These are phyloP conservation scores for Seira sanloemensis DNA, from an alignment of 2,888 invertebrate genomes.

Conservation along the genomic window DNA sequence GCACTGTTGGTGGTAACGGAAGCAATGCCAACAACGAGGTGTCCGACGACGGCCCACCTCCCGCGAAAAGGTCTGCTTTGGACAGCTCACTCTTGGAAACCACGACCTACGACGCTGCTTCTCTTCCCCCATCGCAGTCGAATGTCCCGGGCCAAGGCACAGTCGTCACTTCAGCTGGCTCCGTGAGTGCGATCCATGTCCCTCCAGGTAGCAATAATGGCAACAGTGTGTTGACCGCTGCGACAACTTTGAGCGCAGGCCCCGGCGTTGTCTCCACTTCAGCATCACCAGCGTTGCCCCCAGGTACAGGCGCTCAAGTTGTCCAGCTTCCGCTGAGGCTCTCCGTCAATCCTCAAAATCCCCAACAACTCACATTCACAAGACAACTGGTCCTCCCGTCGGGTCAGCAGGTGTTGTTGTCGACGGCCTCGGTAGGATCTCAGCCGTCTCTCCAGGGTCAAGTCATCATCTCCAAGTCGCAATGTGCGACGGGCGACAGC, in stretches of 20 bases:
- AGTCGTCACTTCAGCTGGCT: conserved; percentile 26
- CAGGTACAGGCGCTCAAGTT: conserved; percentile 55
- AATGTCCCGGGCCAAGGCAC: background rate
- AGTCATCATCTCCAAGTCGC: conserved; percentile 70
- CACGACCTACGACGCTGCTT: conserved; percentile 1
- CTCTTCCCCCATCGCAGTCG: conserved; percentile 20
- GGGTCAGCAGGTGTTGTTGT: conserved; percentile 72
- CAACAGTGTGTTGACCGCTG: background rate
- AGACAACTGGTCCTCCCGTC: conserved; percentile 71
- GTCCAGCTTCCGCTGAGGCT: conserved; percentile 61
- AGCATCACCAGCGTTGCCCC: conserved; percentile 36
- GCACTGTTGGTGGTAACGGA: conserved; percentile 19
- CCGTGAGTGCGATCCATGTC: conserved; percentile 11
- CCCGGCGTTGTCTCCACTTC: background rate
- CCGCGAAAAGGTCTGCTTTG: conserved; percentile 62
- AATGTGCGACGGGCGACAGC: conserved; percentile 63
- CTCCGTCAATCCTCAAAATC: conserved; percentile 66
- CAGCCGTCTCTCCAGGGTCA: conserved; percentile 68
- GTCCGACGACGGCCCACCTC: conserved; percentile 50
- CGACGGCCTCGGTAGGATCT: conserved; percentile 67
- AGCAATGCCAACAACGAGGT: conserved; percentile 12
- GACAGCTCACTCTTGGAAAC: conserved; percentile 34
- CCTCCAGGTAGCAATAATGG: conserved; percentile 15
- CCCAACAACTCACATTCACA: conserved; percentile 70
- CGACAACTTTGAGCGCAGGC: conserved; percentile 29